Conservation (phyloP, 2,888 invertebrate species). For the Saturnia pavonia region DNA sequence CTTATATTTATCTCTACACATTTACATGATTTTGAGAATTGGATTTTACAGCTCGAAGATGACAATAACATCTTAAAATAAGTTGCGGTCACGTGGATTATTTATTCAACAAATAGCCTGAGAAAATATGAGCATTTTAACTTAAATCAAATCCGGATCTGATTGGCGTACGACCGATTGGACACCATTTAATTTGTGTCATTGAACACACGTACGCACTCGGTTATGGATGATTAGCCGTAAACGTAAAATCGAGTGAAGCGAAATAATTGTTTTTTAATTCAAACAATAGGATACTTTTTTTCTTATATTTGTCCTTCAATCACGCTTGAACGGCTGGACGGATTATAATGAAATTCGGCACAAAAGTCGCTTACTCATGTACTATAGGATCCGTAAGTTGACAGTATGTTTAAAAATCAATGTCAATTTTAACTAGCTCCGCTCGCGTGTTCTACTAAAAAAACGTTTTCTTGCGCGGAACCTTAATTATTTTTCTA, state of each 20-base stretch:
- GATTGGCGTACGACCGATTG: not conserved
- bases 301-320: no score
- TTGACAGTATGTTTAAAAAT: no score
- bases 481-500: no score
- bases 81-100: not conserved
- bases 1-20: no score
- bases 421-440: no score
- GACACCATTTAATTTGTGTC: not conserved
- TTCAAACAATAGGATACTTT: not conserved
- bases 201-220: not conserved
- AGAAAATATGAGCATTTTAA: not conserved
- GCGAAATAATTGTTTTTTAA: not conserved
- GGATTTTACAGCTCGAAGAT: not conserved
- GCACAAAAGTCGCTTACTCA: no score
- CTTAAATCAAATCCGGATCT: not conserved
- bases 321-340: no score
- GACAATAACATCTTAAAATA: not conserved
- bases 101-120: not conserved
- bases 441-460: no score
- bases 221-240: not conserved
- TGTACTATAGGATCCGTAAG: no score
- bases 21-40: no score
- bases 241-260: not conserved
- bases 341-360: no score
- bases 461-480: no score